Evolutionary conservation across 2,888 invertebrate genomes (phyloP).

Genomic region (Stegophylla sp.): DNA sequence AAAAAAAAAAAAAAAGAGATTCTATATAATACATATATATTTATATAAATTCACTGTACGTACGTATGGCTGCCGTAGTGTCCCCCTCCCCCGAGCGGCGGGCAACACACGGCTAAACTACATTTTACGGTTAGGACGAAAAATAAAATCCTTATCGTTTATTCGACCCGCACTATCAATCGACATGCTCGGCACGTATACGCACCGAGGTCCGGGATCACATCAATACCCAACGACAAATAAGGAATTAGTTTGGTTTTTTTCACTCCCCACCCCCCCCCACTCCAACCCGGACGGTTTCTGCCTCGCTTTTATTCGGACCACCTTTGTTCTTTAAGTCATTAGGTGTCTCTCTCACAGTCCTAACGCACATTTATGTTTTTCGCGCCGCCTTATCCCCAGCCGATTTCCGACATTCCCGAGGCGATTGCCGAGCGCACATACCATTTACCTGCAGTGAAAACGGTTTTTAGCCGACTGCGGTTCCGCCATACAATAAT

Average conservation of each 20-base stretch:
- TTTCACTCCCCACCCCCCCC: neutral
- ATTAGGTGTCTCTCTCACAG: neutral
- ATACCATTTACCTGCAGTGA: too few species aligned
- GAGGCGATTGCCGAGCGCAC: neutral
- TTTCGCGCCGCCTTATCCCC: neutral
- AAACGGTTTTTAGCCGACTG: too few species aligned
- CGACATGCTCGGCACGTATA: constrained; percentile 50
- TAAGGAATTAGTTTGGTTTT: constrained; percentile 50
- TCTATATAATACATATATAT: too few species aligned
- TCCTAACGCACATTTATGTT: constrained; percentile 2
- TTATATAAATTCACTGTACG: too few species aligned
- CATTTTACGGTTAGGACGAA: constrained; percentile 33
- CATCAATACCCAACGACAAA: constrained; percentile 48
- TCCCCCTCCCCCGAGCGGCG: too few species aligned
- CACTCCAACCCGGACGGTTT: too few species aligned
- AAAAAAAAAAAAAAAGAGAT: neutral
- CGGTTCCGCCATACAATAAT: too few species aligned
- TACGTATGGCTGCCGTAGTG: constrained; percentile 8
- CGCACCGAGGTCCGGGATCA: neutral
- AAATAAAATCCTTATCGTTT: constrained; percentile 53
- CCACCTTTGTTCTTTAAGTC: constrained; percentile 3
- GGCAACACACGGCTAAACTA: constrained; percentile 6
- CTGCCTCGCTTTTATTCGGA: too few species aligned
- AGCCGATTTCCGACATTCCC: neutral
- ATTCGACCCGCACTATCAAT: constrained; percentile 52